Conservation (phyloP, 2,113 vertebrate species). For the Coptodon rendalli region DNA sequence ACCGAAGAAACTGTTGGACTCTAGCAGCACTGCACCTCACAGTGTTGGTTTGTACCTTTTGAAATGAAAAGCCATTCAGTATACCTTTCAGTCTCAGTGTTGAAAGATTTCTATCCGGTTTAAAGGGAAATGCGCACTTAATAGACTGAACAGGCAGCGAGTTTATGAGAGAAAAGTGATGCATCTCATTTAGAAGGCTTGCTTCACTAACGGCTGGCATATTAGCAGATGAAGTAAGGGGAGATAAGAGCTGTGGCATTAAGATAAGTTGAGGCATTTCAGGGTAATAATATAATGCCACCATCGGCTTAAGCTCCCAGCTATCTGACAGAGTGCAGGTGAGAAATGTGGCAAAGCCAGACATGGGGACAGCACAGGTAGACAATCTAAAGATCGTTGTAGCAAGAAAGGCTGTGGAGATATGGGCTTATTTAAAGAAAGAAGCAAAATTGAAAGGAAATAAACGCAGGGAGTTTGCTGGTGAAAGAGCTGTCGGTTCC, state of each 20-base stretch:
- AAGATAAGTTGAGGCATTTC: conserved; percentile 48
- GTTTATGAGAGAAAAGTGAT: neutral
- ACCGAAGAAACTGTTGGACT: conserved; percentile 19
- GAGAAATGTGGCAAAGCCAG: neutral
- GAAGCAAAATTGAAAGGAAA: neutral
- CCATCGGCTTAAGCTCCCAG: conserved; percentile 27
- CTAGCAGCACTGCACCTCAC: neutral
- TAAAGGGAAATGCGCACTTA: conserved; percentile 2
- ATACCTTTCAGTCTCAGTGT: neutral
- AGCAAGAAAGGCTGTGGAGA: neutral
- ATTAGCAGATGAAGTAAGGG: conserved; percentile 4
- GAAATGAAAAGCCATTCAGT: neutral
- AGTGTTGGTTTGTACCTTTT: neutral
- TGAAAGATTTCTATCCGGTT: neutral
- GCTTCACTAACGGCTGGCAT: neutral
- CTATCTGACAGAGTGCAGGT: conserved; percentile 17
- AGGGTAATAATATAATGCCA: conserved; percentile 65
- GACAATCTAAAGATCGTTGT: conserved; percentile 11
- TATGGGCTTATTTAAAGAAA: conserved; percentile 17
- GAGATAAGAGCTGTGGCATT: conserved; percentile 52
- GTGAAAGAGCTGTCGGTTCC: conserved; percentile 25
- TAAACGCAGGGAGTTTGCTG: neutral
- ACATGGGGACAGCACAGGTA: neutral
- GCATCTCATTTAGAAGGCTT: conserved; percentile 26
- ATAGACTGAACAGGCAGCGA: neutral